Percentiles rank a stretch among this genome's conserved stretches.
Conservation (phyloP, 30 jellyfish, hydroid and myxozoan genomes). For the Pelagia noctiluca region DNA sequence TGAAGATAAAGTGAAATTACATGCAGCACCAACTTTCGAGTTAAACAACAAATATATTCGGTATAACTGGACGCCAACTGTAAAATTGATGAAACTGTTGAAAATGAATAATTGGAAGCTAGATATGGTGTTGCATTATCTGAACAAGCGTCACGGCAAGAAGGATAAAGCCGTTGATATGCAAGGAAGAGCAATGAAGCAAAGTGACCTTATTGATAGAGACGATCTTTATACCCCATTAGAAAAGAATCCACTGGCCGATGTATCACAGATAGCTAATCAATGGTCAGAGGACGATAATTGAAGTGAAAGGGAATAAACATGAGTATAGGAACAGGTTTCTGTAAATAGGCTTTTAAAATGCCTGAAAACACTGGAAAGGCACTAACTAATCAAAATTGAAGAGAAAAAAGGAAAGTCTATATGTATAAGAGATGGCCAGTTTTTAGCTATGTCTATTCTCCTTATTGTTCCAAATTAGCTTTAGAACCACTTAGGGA, state of each 20-base stretch:
- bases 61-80: neutral
- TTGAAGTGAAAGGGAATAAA: too few relatives aligned
- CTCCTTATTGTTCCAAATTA: too few relatives aligned
- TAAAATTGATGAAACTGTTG: neutral
- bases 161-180: neutral
- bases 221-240: neutral
- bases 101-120: conserved; percentile 6
- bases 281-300: too few relatives aligned
- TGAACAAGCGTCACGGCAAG: neutral
- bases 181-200: conserved; percentile 7
- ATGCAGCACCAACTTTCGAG: conserved; percentile 55
- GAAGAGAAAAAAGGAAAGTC: too few relatives aligned
- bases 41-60: neutral
- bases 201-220: neutral
- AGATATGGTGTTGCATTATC: neutral
- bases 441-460: too few relatives aligned
- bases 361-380: too few relatives aligned
- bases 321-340: too few relatives aligned
- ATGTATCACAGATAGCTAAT: too few relatives aligned
- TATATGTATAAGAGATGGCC: too few relatives aligned
- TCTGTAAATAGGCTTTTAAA: too few relatives aligned
- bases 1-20: conserved; percentile 18
- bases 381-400: too few relatives aligned
- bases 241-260: neutral
- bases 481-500: too few relatives aligned